Base-by-base conservation (phyloP, 1,140 invertebrate species). In the Eriocheir sinensis region DNA sequence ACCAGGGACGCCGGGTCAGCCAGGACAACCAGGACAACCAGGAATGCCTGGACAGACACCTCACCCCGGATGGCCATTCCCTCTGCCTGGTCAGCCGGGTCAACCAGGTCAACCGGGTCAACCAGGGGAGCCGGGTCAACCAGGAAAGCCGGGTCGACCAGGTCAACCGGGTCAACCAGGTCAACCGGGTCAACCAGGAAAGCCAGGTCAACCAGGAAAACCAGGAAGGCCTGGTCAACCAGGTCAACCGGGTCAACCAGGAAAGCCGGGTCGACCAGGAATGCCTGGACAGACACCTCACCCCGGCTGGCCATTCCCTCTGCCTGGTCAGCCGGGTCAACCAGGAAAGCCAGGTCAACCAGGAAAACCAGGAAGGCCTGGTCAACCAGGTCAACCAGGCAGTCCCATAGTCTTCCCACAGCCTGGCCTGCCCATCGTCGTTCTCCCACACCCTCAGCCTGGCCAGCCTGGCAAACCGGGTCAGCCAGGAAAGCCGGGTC, bases 201-300 rank as follows among this genome's bases (percentile, higher is more conserved):
- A 88, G 27, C 85, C 85, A 40, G 85, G 85, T 15, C 85, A 88
- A 21, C 85, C 85, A 3, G 34, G 36, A 2, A 27, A 88, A 41
- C 85, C 85, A 88, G 85, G 85, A 36, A 32, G 34, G 9, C 83
- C 83, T 32, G 83, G 83, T 6, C 83, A 44, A 88, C 85, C 85
- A 17, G 21, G 12, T 0, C 32, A n/a, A 2, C 32, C 36, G 3
- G 17, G 15, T 0, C 3, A 86, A 12, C 83, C 83, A 34, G 83
- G 83, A 86, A 27, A 41, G 34, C 83, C 83, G 17, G 53, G 53
- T 21, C 53, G 2, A 21, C 53, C 44, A 48, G 44, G 44, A 8
- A 48, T 4, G 44, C 44, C 44, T 48, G 44, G 44, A 48, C 44
- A 48, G 15, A 4, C 53, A 60, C n/a, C n/a, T n/a, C 8, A 53